A percentile compares a stretch with the other conserved stretches of the same genome.
Conservation (phyloP, 2,113 vertebrate species). For the Micronisus gabar region DNA sequence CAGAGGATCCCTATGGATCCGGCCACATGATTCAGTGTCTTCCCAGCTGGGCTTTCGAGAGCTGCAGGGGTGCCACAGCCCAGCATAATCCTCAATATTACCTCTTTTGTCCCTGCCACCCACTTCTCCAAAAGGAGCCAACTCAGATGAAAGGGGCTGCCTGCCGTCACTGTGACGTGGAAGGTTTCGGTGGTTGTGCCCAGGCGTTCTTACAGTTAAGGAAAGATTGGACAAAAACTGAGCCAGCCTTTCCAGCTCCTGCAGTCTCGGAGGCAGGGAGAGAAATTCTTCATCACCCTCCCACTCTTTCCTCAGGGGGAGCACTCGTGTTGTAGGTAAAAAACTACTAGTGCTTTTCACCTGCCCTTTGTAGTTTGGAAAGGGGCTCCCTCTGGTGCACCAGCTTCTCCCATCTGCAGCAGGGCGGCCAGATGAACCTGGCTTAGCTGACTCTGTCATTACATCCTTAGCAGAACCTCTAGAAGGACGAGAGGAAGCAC, state of each 20-base stretch:
- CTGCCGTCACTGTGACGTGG: not conserved
- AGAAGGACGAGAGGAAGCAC: not conserved
- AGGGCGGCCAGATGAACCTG: not conserved
- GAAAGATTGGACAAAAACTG: constrained; percentile 73
- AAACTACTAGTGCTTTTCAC: not conserved
- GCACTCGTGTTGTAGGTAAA: constrained; percentile 52
- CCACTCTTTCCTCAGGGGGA: constrained; percentile 35
- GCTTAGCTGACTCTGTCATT: not conserved
- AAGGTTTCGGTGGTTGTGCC: not conserved
- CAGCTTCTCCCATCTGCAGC: not conserved
- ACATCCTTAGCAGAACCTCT: not conserved
- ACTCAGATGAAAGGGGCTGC: not conserved
- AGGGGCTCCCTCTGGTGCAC: not conserved
- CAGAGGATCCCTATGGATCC: not conserved
- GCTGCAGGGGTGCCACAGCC: not conserved
- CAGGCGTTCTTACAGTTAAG: constrained; percentile 30
- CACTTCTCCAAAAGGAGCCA: not conserved
- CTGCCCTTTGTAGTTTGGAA: not conserved
- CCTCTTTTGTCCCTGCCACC: not conserved
- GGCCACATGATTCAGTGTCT: not conserved
- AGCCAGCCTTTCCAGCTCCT: constrained; percentile 80
- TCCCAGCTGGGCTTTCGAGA: not conserved
- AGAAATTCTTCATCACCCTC: constrained; percentile 86
- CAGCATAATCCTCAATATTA: not conserved
- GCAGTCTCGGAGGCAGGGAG: constrained; percentile 80